Evolutionary conservation across 2,113 vertebrate genomes (phyloP).

Genomic region (Baryphthengus martii): DNA sequence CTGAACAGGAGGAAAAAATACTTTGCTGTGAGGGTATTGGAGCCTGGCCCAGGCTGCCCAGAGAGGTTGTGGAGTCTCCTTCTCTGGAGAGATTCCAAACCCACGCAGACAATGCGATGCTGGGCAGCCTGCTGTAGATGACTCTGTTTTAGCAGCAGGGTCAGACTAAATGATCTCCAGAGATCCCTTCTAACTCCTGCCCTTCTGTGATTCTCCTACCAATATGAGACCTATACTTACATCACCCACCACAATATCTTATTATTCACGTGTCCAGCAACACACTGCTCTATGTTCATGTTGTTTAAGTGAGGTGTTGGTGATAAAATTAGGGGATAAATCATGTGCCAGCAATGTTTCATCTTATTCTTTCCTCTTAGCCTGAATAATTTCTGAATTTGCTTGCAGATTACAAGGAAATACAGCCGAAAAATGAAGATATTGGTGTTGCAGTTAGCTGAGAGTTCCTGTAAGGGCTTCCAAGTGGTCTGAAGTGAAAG

Average conservation of each 20-base stretch:
- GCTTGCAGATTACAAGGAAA: background rate
- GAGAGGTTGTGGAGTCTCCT: too few species aligned
- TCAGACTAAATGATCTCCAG: too few species aligned
- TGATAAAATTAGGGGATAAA: background rate
- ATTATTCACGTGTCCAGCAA: background rate
- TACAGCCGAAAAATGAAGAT: background rate
- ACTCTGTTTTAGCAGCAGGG: too few species aligned
- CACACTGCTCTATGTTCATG: background rate
- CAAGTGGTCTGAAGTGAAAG: background rate
- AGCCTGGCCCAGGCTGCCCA: too few species aligned
- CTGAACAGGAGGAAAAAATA: too few species aligned
- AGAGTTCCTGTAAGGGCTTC: background rate
- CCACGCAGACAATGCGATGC: too few species aligned
- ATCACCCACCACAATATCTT: background rate
- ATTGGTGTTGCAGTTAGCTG: too few species aligned
- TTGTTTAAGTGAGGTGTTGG: background rate
- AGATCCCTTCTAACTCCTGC: too few species aligned
- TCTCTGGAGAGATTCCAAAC: too few species aligned
- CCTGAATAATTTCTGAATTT: background rate
- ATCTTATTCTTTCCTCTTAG: background rate
- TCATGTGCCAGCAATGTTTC: background rate
- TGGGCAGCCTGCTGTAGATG: too few species aligned
- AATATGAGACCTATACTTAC: background rate
- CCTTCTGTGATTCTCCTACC: background rate
- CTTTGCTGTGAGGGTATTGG: too few species aligned